Percentiles rank a stretch among this genome's conserved stretches.
Evolutionary conservation across 2,797 vertebrate genomes (phyloP).

Genomic region (Octomys mimax): DNA sequence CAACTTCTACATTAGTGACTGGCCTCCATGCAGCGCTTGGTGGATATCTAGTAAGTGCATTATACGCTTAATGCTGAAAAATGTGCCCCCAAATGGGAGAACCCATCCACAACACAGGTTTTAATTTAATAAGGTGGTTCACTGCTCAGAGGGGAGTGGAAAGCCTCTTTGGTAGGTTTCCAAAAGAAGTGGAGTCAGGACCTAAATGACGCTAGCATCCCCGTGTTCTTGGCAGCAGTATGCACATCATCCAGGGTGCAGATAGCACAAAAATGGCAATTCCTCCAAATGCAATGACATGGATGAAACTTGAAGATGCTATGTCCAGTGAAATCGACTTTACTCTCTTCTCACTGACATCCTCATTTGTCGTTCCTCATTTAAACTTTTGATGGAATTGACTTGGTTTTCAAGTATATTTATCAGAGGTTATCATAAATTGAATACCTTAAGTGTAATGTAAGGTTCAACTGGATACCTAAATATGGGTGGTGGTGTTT

Average conservation of each 20-base stretch:
- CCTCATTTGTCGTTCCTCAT: not conserved
- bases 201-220: not conserved
- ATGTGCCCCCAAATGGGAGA: not conserved
- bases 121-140: fast-evolving
- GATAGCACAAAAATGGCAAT: not conserved
- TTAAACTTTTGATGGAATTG: constrained; percentile 8
- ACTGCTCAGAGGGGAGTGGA: not conserved
- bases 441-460: not conserved
- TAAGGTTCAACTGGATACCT: not conserved
- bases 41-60: not conserved
- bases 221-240: not conserved
- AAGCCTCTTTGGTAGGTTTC: not conserved
- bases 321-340: not conserved
- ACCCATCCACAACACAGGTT: not conserved
- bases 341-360: not conserved
- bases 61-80: not conserved
- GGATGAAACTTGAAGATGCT: not conserved
- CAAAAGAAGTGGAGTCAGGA: not conserved
- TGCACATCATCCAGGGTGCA: not conserved
- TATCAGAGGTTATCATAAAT: not conserved
- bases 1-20: not conserved
- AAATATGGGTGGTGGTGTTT: constrained; percentile 1
- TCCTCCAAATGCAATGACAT: not conserved
- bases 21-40: not conserved
- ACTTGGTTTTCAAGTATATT: not conserved